phyloP scores from a whole-genome alignment of 1,140 invertebrate genomes.

The Orius insidiosus region DNA sequence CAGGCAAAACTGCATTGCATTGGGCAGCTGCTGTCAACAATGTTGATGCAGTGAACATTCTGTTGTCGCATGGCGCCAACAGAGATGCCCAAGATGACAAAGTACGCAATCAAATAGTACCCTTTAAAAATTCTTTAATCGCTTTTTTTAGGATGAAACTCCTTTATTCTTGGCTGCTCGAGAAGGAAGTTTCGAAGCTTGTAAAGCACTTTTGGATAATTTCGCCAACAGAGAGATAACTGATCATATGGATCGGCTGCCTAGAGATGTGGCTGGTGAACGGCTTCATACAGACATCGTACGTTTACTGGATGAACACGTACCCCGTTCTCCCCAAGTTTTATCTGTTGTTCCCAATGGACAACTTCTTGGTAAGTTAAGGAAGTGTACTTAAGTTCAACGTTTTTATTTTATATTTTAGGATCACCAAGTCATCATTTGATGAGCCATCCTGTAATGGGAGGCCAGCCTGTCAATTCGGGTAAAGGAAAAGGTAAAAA shows the following conservation, averaged over 20 bases:
- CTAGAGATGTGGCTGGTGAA: constrained; percentile 80
- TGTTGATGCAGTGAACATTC: constrained; percentile 79
- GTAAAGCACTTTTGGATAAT: constrained; percentile 75
- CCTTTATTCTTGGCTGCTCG: constrained; percentile 85
- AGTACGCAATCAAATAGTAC: constrained; percentile 26
- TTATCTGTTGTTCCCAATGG: constrained; percentile 39
- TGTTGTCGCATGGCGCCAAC: constrained; percentile 82
- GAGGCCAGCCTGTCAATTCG: constrained; percentile 28
- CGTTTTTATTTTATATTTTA: constrained; percentile 22
- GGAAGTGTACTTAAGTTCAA: too few relatives aligned
- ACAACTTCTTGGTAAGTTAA: constrained; percentile 31
- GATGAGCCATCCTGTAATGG: constrained; percentile 60
- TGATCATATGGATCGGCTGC: constrained; percentile 92
- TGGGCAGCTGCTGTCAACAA: constrained; percentile 96
- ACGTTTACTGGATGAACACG: constrained; percentile 73
- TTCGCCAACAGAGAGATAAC: constrained; percentile 91
- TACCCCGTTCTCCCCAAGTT: constrained; percentile 63
- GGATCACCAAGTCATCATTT: constrained; percentile 57
- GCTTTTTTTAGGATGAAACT: constrained; percentile 62
- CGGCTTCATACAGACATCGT: constrained; percentile 87
- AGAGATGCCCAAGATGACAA: constrained; percentile 91
- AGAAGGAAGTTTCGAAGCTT: constrained; percentile 84
- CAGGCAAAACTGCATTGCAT: constrained; percentile 86
- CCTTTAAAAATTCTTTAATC: too few relatives aligned
- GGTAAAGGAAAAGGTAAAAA: constrained; percentile 56